Evolutionary conservation across 2,888 invertebrate genomes (phyloP), one percentile per base, ranked within the genome.

Genomic region (Bibio marci): DNA sequence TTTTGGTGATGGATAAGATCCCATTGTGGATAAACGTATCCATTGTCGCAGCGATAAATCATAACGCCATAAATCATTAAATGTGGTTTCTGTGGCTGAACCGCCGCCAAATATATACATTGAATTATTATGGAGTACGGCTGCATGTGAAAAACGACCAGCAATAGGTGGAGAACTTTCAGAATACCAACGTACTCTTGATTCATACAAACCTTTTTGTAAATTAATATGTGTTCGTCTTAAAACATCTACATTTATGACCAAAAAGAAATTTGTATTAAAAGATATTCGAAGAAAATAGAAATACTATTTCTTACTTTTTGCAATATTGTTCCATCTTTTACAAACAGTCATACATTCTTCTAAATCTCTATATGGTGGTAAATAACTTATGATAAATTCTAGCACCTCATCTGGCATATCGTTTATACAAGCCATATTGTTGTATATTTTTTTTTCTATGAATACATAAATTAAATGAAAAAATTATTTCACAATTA

Each of bases 71-170:
- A 97, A 67, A 65, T 97, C 95, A 65, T 97, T 95, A 54, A 94
- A 94, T 12, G 95, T 88, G 15, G 95, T 94, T 52, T 83, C 82
- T 39, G 85, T 80, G 28, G 85, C 82, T 11, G 94, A 92, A 51
- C 92, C 94, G 7, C 95, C 95, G 26, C 95, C 95, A 69, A 95
- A 94, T 35, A 95, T 76, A 55, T 86, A 95, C 83, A 95, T 86
- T 4, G 76, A 79, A 58, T 86, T 83, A 44, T 77, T 75, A 53
- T 80, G 70, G 34, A 80, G 70, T 53, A 85, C 86, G 28, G 90
- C 83, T 43, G 88, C 80, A 68, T 94, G 94, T 0, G 91, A 90
- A 64, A 90, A 91, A 44, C 92, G 71, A 55, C 85, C 88, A 2
- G 87, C 79, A 45, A 92, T 90, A n/a, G 76, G 76, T 18, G 80